Percentiles rank a stretch among this genome's conserved stretches.
Conservation (phyloP, 2,888 invertebrate species). For the Syrista parreyssii region DNA sequence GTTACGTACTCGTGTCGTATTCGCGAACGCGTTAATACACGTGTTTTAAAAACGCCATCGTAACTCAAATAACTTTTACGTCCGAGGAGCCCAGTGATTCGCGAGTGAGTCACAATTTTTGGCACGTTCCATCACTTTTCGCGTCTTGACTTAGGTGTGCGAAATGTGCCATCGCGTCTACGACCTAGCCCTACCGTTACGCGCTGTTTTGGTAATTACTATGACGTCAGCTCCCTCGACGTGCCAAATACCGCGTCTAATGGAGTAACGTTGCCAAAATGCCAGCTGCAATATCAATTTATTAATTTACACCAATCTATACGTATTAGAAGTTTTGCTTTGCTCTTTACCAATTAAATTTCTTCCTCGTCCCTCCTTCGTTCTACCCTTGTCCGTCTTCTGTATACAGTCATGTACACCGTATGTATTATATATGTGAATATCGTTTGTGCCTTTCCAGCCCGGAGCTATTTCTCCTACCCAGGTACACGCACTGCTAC, state of each 20-base stretch:
- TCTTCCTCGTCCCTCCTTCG: too few species aligned
- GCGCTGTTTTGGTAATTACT: constrained; percentile 48
- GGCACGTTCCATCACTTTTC: constrained; percentile 1
- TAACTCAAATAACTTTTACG: background rate
- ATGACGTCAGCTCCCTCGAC: constrained; percentile 43
- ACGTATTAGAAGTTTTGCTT: too few species aligned
- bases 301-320: constrained; percentile 37
- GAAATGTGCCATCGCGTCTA: constrained; percentile 6
- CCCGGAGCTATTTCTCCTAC: too few species aligned
- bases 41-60: too few species aligned
- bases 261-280: constrained; percentile 52
- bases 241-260: constrained; percentile 55
- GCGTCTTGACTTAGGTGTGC: too few species aligned
- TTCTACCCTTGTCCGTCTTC: background rate
- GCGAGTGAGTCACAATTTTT: constrained; percentile 15
- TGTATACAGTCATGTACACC: background rate
- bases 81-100: constrained; percentile 9
- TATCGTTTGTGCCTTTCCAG: too few species aligned
- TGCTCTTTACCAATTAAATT: too few species aligned
- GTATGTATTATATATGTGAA: too few species aligned
- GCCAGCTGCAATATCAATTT: constrained; percentile 58
- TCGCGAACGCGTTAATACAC: too few species aligned
- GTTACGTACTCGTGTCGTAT: too few species aligned
- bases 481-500: too few species aligned
- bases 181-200: constrained; percentile 14